Base-by-base conservation (phyloP, 37 sponge, comb jelly and placozoan genomes). In the Beroe forskalii region DNA sequence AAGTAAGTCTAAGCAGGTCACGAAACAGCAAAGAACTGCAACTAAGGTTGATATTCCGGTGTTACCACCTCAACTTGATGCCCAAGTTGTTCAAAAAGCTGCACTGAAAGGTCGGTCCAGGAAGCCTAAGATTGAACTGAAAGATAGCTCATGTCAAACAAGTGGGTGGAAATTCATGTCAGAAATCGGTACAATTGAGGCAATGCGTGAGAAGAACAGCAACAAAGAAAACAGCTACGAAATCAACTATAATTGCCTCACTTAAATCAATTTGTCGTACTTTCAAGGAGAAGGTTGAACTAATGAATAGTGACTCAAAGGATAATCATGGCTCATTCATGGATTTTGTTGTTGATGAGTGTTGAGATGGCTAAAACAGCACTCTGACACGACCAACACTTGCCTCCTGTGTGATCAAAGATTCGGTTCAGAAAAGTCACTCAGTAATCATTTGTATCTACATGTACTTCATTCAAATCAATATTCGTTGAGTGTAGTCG, bases 101-200 rank as follows among this genome's bases (percentile, higher is more conserved):
- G 32, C 1, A 32, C 32, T 32, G 20, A 69, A 32, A 6, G 14
- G 14, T 12, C 27, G 72, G 14, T 32, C 39, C 12, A 36, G 38
- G 32, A 32, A 69, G 35, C 4, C 17, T 8, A 69, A 32, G 39
- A 48, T 17, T 48, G 55, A 48, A 36, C 9, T 32, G 19, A 80
- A 80, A 25, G 55, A 80, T 30, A 44, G 3, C 55, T 80, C 86
- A 28, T 41, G 44, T 23, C 86, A 80, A 37, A 80, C 86, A 19
- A 80, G 86, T 80, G 86, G 86, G 48, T 80, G 86, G 86, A 80
- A 80, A 38, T 80, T 80, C 55, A 80, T 80, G 86, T 80, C 86
- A 17, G 86, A 80, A 48, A 80, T 80, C 9, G 86, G 86, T 41
- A 44, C 86, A 12, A 80, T 80, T 44, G 86, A 80, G 40, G 55